Evolutionary conservation across 2,797 vertebrate genomes (phyloP), one percentile per base, ranked within the genome.

Genomic region (Todus mexicanus): DNA sequence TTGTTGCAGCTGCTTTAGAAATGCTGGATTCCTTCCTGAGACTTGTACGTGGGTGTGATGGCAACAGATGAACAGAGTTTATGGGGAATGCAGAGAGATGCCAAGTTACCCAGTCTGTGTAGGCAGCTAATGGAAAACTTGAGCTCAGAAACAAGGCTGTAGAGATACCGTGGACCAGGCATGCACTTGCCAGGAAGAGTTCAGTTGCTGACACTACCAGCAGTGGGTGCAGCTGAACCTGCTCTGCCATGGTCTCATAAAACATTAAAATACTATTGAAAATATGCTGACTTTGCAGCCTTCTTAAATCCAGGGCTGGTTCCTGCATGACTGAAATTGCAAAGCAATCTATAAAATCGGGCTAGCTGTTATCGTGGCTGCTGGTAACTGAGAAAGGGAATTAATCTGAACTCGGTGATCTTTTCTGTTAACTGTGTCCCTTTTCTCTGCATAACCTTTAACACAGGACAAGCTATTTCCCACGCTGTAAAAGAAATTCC

Each of bases 51-150:
- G 95, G 89, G 95, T 93, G 93, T 92, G 88, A 94, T 93, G 87
- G 84, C 90, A 96, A 89, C 91, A 93, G 93, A 95, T 93, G 92
- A 96, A 90, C 93, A 86, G 91, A 82, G 87, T 95, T 96, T 93
- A 91, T 84, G 78, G 86, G 75, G 91, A 96, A 93, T 81, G 91
- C 64, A 88, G 71, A 88, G 85, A 76, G 83, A 90, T 96, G 94
- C 95, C 94, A 94, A 93, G 82, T 89, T 94, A 92, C 64, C 88
- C 90, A 18, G 87, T 51, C 76, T 93, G 94, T 92, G 93, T 96
- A 47, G 94, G 96, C 95, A 92, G 94, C 78, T 95, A 93, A 92
- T 95, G 94, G 88, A 94, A 87, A 94, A 71, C 89, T 83, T 79
- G 78, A 91, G 92, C 93, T 93, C 80, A 81, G 86, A 84, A 94